Base-by-base conservation (phyloP, 2,797 vertebrate genomes). In the Catostomus latipinnis region DNA sequence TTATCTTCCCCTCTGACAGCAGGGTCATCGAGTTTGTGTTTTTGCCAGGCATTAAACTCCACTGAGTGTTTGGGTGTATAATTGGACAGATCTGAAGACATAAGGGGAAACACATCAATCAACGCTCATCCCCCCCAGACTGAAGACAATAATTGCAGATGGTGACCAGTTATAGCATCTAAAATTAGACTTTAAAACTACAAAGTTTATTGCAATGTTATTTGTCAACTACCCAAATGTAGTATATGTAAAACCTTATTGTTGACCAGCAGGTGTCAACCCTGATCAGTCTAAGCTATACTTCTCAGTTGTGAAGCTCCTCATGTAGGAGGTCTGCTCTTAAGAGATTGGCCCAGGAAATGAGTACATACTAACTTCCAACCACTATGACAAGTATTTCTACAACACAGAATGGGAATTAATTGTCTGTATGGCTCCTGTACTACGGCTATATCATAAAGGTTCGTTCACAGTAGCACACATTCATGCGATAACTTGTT, bases 21-120 rank as follows among this genome's bases (percentile, higher is more conserved):
- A 1, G 84, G 65, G 16, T 93, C 93, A 6, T 95, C 93, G 0
- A 90, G 88, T 18, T 94, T 95, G 90, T 95, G 94, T 80, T 96
- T 96, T 89, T 96, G 96, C 97, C 97, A 98, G 82, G 92, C 89
- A 7, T 89, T 96, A 89, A 96, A 97, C 87, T 96, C 96, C 87
- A 95, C 81, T 0, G 96, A 94, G 90, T 96, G 96, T 85, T 98
- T 98, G 75, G 97, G 97, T 74, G 96, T 95, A 83, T 98, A 98
- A 92, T 88, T 96, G 76, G 97, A 96, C 74, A 99, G 92, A 85
- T 96, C 97, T 98, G 77, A 60, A 57, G 22, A 76, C 7, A 86
- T 0, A 52, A 46, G 34, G 49, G 48, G 58, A 70, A 61, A 43
- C 6, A 46, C 16, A 69, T 65, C 9, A 68, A 50, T 43, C 1